Evolutionary conservation across 2,888 invertebrate species (phyloP), one percentile per base, ranked within the genome.

Genomic region (Venusia cambrica): DNA sequence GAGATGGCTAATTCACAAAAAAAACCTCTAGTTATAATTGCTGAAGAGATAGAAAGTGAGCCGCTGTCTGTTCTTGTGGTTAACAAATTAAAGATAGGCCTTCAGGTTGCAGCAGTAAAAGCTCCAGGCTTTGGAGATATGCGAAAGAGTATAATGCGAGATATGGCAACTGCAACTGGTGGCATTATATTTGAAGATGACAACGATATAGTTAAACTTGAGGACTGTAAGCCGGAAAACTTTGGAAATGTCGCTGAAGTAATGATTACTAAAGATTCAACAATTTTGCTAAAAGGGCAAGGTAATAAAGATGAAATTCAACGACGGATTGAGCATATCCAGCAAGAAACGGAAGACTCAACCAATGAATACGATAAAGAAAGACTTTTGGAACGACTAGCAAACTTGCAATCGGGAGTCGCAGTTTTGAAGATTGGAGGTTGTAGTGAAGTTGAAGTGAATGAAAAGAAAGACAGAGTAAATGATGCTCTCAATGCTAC

Each of bases 111-210:
- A 41, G 98, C 97, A 17, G 96, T 98, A 0, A 98, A 98, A 71
- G 96, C 97, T 2, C 98, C 98, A 35, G 97, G 97, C 4, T 98
- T 97, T 77, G 98, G 97, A 32, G 97, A 98, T 62, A 95, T 96
- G 66, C 90, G 97, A 40, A 97, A 96, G 79, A 92, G 94, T 38
- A 93, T 94, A 0, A 83, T 98, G 8, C 91, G 92, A 52, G 98
- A 98, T 66, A 95, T 98, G 92, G 97, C 97, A 4, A 91, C 96
- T 55, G 91, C 97, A 11, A 94, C 97, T 0, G 98, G 98, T 16
- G 97, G 94, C 20, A 92, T 95, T 53, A 93, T 98, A 2, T 97
- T 98, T 75, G 97, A 97, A 42, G 97, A 98, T 72, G 97, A 98
- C 56, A 92, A 93, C 1, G 94, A 94, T 73, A 89, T 97, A 42